These are phyloP conservation scores for Motacilla tschutschensis DNA, from an alignment of 2,113 vertebrate genomes.

Conservation along the genomic window DNA sequence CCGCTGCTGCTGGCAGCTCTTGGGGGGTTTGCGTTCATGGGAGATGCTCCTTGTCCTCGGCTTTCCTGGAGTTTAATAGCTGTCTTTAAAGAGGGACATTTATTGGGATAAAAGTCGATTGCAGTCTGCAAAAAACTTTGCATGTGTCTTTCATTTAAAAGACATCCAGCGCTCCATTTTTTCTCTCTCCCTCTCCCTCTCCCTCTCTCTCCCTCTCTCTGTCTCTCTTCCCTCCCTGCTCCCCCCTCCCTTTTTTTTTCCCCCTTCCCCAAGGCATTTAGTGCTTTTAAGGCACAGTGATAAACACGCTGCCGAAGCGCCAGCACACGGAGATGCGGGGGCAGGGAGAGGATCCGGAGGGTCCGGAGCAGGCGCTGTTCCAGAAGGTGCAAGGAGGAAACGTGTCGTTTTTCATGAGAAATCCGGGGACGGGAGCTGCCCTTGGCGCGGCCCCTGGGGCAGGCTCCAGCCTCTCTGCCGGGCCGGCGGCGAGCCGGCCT, in stretches of 20 bases:
- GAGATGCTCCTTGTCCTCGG: conserved; percentile 2
- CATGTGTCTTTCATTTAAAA: conserved; percentile 74
- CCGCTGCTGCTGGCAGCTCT: background rate
- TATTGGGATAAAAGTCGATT: conserved; percentile 32
- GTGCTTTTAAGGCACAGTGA: conserved; percentile 49
- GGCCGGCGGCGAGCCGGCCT: background rate
- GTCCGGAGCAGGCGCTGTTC: background rate
- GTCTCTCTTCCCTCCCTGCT: too few species aligned
- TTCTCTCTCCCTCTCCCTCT: too few species aligned
- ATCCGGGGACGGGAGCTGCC: background rate
- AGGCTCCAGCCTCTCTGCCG: background rate
- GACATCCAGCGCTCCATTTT: conserved; percentile 13
- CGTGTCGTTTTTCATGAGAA: background rate
- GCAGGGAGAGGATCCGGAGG: background rate
- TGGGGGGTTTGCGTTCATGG: background rate
- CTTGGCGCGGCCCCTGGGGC: background rate
- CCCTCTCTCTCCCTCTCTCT: background rate
- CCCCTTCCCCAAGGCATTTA: conserved; percentile 16
- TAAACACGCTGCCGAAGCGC: conserved; percentile 51
- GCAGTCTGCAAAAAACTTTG: background rate
- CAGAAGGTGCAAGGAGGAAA: background rate
- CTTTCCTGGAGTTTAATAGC: conserved; percentile 4
- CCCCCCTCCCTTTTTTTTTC: background rate
- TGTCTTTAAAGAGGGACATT: conserved; percentile 23
- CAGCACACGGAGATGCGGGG: conserved; percentile 1